These are phyloP conservation scores for Nyctibius grandis DNA, from an alignment of 2,797 vertebrate species.

Conservation along the genomic window DNA sequence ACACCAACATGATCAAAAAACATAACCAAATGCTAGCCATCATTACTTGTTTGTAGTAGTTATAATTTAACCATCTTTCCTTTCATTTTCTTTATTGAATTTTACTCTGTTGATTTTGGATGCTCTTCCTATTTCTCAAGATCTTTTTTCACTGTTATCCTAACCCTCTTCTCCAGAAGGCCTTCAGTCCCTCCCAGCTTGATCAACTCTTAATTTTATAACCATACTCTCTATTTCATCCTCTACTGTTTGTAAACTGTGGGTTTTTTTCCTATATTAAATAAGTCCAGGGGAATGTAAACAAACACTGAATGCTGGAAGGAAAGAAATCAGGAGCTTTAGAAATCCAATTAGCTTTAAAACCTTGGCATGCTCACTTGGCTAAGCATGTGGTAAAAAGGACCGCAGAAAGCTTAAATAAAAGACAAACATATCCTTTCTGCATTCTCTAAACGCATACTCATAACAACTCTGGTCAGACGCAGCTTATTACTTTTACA, in stretches of 20 bases:
- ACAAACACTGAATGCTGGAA: constrained; percentile 15
- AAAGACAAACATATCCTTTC: not conserved
- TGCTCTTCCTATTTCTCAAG: not conserved
- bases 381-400: not conserved
- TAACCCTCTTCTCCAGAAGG: not conserved
- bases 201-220: not conserved
- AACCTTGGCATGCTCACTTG: constrained; percentile 38
- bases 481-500: not conserved
- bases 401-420: not conserved
- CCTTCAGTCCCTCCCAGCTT: not conserved
- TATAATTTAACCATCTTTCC: not conserved
- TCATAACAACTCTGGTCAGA: not conserved
- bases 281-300: constrained; percentile 23
- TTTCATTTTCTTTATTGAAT: not conserved
- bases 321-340: constrained; percentile 3
- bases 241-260: constrained; percentile 41
- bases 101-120: constrained; percentile 3
- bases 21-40: not conserved
- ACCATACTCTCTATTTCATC: not conserved
- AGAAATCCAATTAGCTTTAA: constrained; percentile 48
- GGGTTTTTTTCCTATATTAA: not conserved
- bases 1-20: not conserved
- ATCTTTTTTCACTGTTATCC: not conserved
- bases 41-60: not conserved
- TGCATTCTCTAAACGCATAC: not conserved